phyloP scores from a whole-genome alignment of 1,140 invertebrate species.

The Pemphigus obesinymphae region DNA sequence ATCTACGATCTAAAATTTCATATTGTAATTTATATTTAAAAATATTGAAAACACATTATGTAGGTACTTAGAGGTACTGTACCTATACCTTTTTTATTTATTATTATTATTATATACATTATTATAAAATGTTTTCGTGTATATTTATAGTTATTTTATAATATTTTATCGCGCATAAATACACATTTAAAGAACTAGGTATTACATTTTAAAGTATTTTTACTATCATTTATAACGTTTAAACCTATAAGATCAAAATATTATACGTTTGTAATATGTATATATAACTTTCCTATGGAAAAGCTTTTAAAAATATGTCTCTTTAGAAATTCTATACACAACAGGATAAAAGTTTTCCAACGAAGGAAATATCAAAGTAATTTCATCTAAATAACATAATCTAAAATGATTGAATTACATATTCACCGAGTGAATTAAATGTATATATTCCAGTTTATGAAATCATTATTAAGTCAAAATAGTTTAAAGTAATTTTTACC shows the following conservation, averaged over 20 bases:
- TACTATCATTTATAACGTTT: no score
- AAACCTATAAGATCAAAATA: background rate
- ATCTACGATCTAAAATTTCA: background rate
- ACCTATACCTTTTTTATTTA: background rate
- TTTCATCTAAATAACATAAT: background rate
- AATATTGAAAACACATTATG: background rate
- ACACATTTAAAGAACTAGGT: background rate
- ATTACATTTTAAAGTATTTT: background rate
- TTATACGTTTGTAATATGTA: background rate
- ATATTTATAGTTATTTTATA: background rate
- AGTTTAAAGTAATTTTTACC: background rate
- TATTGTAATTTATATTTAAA: background rate
- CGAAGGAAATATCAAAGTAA: background rate
- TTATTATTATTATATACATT: background rate
- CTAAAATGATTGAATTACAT: background rate
- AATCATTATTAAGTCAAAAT: background rate
- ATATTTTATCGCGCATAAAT: background rate
- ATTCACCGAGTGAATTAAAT: background rate
- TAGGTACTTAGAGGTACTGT: no score
- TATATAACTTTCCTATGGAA: background rate
- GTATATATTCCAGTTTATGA: background rate
- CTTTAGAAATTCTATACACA: background rate
- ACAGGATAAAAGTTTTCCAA: background rate
- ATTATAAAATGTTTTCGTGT: background rate
- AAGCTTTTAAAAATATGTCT: background rate